Conservation (phyloP, 37 sponge, comb jelly and placozoan species). For the Amphimedon queenslandica region DNA sequence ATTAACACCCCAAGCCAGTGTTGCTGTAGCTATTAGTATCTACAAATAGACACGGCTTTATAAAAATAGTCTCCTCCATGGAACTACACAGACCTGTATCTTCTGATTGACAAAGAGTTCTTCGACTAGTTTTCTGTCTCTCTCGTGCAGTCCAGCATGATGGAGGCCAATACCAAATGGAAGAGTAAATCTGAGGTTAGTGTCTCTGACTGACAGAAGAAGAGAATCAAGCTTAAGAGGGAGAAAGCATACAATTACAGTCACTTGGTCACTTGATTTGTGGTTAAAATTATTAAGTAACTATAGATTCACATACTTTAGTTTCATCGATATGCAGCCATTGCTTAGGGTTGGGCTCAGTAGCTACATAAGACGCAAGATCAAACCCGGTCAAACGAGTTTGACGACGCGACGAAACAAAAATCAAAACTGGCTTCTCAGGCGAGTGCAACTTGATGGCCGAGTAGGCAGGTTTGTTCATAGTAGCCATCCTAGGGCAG, state of each 20-base stretch:
- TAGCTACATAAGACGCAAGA: slow-evolving; percentile 76
- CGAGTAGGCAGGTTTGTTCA: slow-evolving; percentile 96
- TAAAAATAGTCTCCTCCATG: not conserved
- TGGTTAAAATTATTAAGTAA: not conserved
- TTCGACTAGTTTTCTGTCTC: slow-evolving; percentile 87
- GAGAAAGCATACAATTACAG: too few relatives aligned
- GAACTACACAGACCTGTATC: slow-evolving; percentile 65
- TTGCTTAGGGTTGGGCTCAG: slow-evolving; percentile 80
- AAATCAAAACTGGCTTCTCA: slow-evolving; percentile 88
- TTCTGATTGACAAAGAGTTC: slow-evolving; percentile 90
- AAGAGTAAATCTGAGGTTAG: slow-evolving; percentile 82
- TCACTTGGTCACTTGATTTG: not conserved
- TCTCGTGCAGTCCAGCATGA: slow-evolving; percentile 95
- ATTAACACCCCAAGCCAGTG: slow-evolving; percentile 99
- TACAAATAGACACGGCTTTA: slow-evolving; percentile 8
- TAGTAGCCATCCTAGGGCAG: slow-evolving; percentile 99
- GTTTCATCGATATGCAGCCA: slow-evolving; percentile 91
- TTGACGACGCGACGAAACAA: slow-evolving; percentile 98
- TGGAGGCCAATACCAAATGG: slow-evolving; percentile 96
- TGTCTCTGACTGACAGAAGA: slow-evolving; percentile 54
- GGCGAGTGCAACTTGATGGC: slow-evolving; percentile 92
- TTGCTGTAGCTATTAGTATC: slow-evolving; percentile 91
- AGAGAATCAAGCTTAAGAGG: slow-evolving; percentile 55
- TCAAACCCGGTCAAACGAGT: slow-evolving; percentile 96
- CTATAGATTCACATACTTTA: slow-evolving; percentile 34